Percentiles rank a stretch among this genome's conserved stretches.
phyloP scores from a whole-genome alignment of 2,113 vertebrate genomes.

The Pitta sordida region DNA sequence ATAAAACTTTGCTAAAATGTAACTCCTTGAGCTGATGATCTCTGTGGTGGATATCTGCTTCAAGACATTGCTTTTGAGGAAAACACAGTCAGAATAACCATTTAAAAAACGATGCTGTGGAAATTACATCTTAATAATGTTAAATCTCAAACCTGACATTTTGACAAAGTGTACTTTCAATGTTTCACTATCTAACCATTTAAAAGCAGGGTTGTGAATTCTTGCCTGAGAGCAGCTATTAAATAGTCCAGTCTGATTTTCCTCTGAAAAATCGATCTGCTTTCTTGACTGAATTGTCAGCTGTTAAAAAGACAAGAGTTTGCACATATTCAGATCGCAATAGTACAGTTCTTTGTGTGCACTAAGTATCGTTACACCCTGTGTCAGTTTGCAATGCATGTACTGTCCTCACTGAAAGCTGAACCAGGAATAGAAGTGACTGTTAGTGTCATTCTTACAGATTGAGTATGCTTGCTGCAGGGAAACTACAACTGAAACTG shows the following conservation, averaged over 20 bases:
- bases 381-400: rapidly evolving
- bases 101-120: not conserved
- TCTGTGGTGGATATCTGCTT: not conserved
- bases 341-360: not conserved
- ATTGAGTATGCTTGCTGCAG: not conserved
- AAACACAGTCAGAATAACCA: not conserved
- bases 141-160: not conserved
- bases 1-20: not conserved
- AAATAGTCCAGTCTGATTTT: not conserved
- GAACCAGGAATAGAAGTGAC: not conserved
- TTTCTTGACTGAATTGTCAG: not conserved
- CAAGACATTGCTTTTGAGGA: not conserved
- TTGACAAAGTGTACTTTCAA: not conserved
- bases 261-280: not conserved
- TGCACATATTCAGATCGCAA: not conserved
- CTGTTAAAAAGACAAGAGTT: not conserved
- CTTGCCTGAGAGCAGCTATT: not conserved
- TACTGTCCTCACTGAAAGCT: not conserved
- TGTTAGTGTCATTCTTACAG: not conserved
- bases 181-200: not conserved
- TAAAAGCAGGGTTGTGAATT: not conserved
- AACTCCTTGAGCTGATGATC: not conserved
- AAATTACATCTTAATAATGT: not conserved
- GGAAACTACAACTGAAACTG: not conserved
- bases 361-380: not conserved